Base-by-base conservation (phyloP, 2,797 vertebrate genomes). In the Leptodactylus fallax region DNA sequence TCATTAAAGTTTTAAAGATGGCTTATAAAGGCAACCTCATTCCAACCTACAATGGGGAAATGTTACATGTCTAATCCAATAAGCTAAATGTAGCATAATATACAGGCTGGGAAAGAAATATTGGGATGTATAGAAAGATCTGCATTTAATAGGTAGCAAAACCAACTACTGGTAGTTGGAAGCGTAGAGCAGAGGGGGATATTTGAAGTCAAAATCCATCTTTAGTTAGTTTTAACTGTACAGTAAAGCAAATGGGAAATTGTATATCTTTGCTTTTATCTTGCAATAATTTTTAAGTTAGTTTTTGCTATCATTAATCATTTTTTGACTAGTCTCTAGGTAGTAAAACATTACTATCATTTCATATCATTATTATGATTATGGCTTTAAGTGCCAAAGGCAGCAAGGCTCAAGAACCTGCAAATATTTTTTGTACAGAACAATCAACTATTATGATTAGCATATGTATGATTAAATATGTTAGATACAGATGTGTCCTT, bases 11-110 rank as follows among this genome's bases (percentile, higher is more conserved):
- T 83, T 56, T 79, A 83, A 77, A 78, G 21, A 83, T 56, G 27
- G 79, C 25, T 86, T 69, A 58, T 82, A 72, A 69, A 55, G 56
- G 56, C 51, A 69, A 58, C 19, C 79, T 63, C 49, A 53, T 77
- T 89, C 87, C 60, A 86, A 82, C 53, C 79, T 76, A 58, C 49
- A 25, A 63, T 69, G 87, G 71, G 51, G 51, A 88, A 76, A 77
- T 67, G 19, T 72, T 85, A 72, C 27, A 36, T 61, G 65, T 84
- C 81, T 84, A 84, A 79, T 81, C 79, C 85, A 87, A 80, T 80
- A 86, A 80, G 27, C 36, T 36, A 72, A 80, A 74, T 74, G 82
- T 74, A 85, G 77, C n/a, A 63, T 65, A 65, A 87, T 77, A 27
- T 81, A 76, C 23, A 74, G 74, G n/a, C 81, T 56, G n/a, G 51